These are phyloP conservation scores for Hybos culiciformis DNA, from an alignment of 2,888 invertebrate genomes.

Conservation along the genomic window DNA sequence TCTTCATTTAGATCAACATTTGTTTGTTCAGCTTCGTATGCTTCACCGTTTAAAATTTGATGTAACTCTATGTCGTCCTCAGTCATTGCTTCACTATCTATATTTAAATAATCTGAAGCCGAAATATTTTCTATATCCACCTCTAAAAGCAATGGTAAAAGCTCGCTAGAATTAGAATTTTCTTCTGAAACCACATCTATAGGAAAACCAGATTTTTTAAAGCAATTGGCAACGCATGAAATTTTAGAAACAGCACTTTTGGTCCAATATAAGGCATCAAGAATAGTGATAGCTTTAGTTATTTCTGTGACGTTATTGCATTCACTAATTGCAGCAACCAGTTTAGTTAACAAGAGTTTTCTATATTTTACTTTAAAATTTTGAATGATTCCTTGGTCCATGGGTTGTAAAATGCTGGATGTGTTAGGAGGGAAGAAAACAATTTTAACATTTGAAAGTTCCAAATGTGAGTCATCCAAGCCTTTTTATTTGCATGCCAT, in stretches of 20 bases:
- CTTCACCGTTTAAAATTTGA: too few relatives aligned
- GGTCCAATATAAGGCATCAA: background rate
- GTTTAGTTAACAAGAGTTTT: background rate
- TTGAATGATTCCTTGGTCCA: conserved; percentile 3
- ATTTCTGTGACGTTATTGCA: conserved; percentile 1
- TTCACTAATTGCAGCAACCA: background rate
- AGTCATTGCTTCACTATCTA: too few relatives aligned
- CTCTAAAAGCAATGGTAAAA: too few relatives aligned
- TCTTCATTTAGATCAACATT: too few relatives aligned
- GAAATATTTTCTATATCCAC: too few relatives aligned
- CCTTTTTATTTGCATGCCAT: conserved; percentile 2
- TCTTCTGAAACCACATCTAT: background rate
- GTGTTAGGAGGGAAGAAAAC: conserved; percentile 1
- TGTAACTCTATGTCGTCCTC: too few relatives aligned
- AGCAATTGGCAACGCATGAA: background rate
- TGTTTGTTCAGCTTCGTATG: too few relatives aligned
- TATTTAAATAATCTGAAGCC: too few relatives aligned
- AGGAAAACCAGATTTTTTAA: background rate
- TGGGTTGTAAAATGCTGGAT: conserved; percentile 1
- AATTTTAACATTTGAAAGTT: background rate
- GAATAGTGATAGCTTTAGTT: background rate
- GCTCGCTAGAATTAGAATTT: background rate
- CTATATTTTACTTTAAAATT: conserved; percentile 1
- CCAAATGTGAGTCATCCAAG: conserved; percentile 4
- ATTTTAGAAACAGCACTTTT: background rate